Evolutionary conservation across 2,113 vertebrate genomes (phyloP).

Genomic region (Carettochelys insculpta): DNA sequence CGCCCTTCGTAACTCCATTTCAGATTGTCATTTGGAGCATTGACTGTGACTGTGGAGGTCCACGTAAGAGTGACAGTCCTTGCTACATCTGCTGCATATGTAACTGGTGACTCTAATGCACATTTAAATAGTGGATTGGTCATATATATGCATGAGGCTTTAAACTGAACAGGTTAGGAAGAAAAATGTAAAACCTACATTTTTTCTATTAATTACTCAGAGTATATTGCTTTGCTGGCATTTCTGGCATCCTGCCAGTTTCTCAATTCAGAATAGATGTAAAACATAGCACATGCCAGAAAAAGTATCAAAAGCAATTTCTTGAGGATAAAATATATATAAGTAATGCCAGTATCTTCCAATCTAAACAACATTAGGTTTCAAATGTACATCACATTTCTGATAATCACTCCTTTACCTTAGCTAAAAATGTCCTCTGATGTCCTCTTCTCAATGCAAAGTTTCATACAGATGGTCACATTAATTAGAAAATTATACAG

Average conservation of each 20-base stretch:
- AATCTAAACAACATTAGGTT: neutral
- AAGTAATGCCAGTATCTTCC: neutral
- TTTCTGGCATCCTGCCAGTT: neutral
- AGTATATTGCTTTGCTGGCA: neutral
- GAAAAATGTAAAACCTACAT: neutral
- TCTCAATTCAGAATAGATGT: neutral
- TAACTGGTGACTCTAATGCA: fast-evolving
- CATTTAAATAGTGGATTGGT: neutral
- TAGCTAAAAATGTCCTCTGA: neutral
- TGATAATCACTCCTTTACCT: neutral
- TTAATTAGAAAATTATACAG: neutral
- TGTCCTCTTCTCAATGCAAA: neutral
- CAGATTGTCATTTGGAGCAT: too few relatives aligned
- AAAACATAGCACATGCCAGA: neutral
- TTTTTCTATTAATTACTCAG: neutral
- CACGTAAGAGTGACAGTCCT: too few relatives aligned
- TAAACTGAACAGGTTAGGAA: neutral
- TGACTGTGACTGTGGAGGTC: too few relatives aligned
- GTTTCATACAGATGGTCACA: neutral
- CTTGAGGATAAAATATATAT: neutral
- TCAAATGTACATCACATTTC: neutral
- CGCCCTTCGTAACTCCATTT: too few relatives aligned
- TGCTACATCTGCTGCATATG: too few relatives aligned
- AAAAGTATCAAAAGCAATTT: neutral
- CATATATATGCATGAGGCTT: neutral